Base-by-base conservation (phyloP, 2,797 vertebrate genomes). In the Notolabrus celidotus region DNA sequence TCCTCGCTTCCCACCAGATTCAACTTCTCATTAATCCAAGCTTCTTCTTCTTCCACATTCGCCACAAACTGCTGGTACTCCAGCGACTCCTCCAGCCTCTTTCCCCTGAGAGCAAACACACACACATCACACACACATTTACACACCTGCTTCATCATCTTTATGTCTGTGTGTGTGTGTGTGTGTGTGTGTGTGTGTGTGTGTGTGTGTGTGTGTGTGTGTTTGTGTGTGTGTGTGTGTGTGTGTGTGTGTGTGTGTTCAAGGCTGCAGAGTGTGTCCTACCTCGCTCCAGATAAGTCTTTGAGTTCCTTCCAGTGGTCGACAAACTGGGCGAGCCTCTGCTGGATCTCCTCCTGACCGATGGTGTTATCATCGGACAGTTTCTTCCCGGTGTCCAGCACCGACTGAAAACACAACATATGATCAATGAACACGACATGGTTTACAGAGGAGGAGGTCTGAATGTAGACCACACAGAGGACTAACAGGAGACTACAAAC, bases 31-130 rank as follows among this genome's bases (percentile, higher is more conserved):
- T 99, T 99, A 84, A 99, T 99, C 98, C 98, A 99, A 4, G 98
- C 97, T 87, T 99, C 98, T 62, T 99, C 98, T 67, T 99, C 98
- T 64, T 99, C 98, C 74, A 99, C 97, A 0, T 99, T 99, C 4
- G 98, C 98, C 68, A 99, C 98, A 83, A 99, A 99, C 83, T 99
- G 98, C 92, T 99, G 98, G 85, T 99, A 99, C 53, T 99, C 98
- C 87, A 99, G 90, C 22, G 97, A 99, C 80, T 99, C 98, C 80
- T 99, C 98, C 36, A 99, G 92, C 62, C 97, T 95, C 90, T 97
- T 96, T 29, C 98, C 98, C 36, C 98, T 99, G 62, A 0, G 17
- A 34, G 16, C 2, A 70, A 17, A 78, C 22, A 79, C 17, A 71
- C 25, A 58, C 16, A n/a, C n/a, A n/a, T n/a, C n/a, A n/a, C n/a